Conservation (phyloP, 2,113 vertebrate genomes). For the Sceloporus tristichus region DNA sequence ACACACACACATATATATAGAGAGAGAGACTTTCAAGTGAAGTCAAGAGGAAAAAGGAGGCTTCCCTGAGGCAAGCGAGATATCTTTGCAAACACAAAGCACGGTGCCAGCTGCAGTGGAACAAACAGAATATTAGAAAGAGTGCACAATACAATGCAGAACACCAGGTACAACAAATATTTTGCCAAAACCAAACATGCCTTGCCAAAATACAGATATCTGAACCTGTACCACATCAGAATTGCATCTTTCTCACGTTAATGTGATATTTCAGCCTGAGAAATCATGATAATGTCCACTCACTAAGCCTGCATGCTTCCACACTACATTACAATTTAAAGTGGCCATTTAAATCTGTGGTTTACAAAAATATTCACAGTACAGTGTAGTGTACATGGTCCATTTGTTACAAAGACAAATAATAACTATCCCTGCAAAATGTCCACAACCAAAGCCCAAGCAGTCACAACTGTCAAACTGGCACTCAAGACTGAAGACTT, state of each 20-base stretch:
- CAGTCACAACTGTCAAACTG: no score
- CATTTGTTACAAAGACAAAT: background rate
- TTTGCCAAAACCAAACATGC: slow-evolving; percentile 55
- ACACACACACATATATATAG: background rate
- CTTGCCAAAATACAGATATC: background rate
- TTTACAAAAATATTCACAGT: no score
- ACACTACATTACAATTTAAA: accelerated
- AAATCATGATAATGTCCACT: background rate
- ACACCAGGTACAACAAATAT: slow-evolving; percentile 9
- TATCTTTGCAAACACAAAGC: slow-evolving; percentile 52
- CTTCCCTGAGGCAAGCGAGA: slow-evolving; percentile 53
- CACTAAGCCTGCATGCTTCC: background rate
- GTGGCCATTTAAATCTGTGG: no score
- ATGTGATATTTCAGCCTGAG: background rate
- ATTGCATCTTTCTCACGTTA: no score
- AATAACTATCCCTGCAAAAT: background rate
- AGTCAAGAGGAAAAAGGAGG: background rate
- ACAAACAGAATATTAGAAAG: slow-evolving; percentile 48
- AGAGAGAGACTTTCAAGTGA: background rate
- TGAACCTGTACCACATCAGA: no score
- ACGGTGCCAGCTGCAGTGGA: slow-evolving; percentile 28
- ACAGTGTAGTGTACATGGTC: background rate
- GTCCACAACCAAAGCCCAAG: no score
- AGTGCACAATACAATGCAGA: slow-evolving; percentile 26
- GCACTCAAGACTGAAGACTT: no score